These are phyloP conservation scores for Calameuta filiformis DNA, from an alignment of 2,888 invertebrate species.

Conservation along the genomic window DNA sequence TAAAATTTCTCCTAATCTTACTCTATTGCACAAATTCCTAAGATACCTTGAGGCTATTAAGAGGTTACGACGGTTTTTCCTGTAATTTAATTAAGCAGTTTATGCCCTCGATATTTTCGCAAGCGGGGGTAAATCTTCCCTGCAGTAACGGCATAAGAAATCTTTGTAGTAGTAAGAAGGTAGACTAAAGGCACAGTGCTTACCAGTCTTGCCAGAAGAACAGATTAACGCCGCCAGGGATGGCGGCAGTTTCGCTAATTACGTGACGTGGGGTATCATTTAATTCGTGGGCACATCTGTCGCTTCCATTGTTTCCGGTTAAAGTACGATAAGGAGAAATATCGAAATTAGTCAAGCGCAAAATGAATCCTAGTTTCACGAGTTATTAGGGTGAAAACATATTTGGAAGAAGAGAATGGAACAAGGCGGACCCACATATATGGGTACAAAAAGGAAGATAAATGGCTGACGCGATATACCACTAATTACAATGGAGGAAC, in stretches of 20 bases:
- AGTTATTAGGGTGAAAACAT: background rate
- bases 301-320: background rate
- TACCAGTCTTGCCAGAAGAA: background rate
- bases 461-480: background rate
- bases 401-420: background rate
- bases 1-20: background rate
- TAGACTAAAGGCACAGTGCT: background rate
- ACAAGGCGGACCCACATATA: background rate
- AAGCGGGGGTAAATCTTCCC: background rate
- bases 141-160: background rate
- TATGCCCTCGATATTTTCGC: slow-evolving; percentile 26
- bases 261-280: background rate
- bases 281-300: background rate
- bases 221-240: background rate
- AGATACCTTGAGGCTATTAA: background rate
- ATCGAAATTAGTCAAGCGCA: background rate
- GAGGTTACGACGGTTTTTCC: slow-evolving; percentile 32
- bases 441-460: background rate
- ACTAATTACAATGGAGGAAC: background rate
- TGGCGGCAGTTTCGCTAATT: background rate
- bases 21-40: background rate
- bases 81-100: slow-evolving; percentile 44
- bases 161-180: background rate
- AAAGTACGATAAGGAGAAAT: background rate
- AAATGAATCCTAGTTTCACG: background rate